Evolutionary conservation across 92 coral and sea anemone species (phyloP), one percentile per base, ranked within the genome.

Genomic region (Porites cylindrica): DNA sequence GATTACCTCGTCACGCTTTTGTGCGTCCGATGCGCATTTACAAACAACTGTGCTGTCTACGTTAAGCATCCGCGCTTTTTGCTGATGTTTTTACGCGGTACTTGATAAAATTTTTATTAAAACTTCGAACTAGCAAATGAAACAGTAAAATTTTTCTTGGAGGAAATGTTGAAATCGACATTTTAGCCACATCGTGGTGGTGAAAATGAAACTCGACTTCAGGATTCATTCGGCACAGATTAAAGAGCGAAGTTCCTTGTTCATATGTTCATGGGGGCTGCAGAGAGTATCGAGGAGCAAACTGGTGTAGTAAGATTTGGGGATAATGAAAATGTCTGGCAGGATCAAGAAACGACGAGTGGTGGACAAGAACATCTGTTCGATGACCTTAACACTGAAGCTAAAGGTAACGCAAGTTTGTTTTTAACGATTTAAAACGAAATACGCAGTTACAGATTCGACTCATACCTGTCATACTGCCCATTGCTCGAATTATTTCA

Each of bases 241-340:
- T 11, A 11, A 3, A 59, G 63, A 11, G 14, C 2, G 60, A 23
- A 14, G n/a, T 53, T 43, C 76, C 61, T 51, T 14, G 7, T 47
- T 47, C 11, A 75, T 16, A 8, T 73, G 51, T 85, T 66, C 20
- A 85, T 76, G 82, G 88, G 89, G 20, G 77, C 88, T 54, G 76
- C 24, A 64, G 88, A 76, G 29, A 85, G 88, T 67, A 29, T 21
- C 17, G 56, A 66, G 13, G 82, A 76, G 6, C 75, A 75, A 66
- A 52, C 70, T 68, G 69, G 81, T n/a, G 43, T 84, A 43, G 32
- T 75, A 64, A n/a, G 77, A 68, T 85, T 85, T 32, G 88, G 66
- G 47, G 88, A 85, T 67, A 60, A 69, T 18, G 88, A 50, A 32
- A 68, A 76, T 17, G 68, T 66, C 67, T 65, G 82, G 38, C 59